phyloP scores from a whole-genome alignment of 2,113 vertebrate species.

The Dryoscopus gambensis region DNA sequence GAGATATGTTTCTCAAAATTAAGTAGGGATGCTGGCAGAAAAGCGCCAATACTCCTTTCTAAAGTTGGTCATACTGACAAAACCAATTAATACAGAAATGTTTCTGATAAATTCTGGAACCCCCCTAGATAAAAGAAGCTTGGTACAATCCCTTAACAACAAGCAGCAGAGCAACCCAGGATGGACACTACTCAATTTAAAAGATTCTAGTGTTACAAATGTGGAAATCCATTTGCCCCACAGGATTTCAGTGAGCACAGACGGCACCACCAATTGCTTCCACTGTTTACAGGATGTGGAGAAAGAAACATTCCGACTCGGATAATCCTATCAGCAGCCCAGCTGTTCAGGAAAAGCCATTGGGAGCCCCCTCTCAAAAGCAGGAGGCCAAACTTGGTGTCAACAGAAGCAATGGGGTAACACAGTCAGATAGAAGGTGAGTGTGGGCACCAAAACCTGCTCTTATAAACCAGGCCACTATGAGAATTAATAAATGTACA shows the following conservation, averaged over 20 bases:
- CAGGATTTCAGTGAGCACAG: neutral
- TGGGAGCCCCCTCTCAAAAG: neutral
- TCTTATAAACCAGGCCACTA: fast-evolving
- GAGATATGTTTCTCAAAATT: neutral
- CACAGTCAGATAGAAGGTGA: neutral
- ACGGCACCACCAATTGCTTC: neutral
- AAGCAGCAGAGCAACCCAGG: neutral
- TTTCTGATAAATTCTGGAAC: neutral
- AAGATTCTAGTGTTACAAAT: neutral
- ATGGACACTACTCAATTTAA: neutral
- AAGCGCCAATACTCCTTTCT: neutral
- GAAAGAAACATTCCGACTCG: fast-evolving
- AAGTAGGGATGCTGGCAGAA: neutral
- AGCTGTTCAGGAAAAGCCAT: neutral
- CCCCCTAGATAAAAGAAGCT: neutral
- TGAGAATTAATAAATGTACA: neutral
- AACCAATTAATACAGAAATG: neutral
- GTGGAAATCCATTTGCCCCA: neutral
- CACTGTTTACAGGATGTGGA: neutral
- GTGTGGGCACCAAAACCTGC: neutral
- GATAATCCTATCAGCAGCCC: neutral
- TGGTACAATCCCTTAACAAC: neutral
- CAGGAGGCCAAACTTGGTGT: neutral
- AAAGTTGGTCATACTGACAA: neutral
- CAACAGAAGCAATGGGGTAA: neutral